Percentiles rank a stretch among this genome's conserved stretches.
phyloP scores from a whole-genome alignment of 2,797 vertebrate species.

The Gobio occitaniae region DNA sequence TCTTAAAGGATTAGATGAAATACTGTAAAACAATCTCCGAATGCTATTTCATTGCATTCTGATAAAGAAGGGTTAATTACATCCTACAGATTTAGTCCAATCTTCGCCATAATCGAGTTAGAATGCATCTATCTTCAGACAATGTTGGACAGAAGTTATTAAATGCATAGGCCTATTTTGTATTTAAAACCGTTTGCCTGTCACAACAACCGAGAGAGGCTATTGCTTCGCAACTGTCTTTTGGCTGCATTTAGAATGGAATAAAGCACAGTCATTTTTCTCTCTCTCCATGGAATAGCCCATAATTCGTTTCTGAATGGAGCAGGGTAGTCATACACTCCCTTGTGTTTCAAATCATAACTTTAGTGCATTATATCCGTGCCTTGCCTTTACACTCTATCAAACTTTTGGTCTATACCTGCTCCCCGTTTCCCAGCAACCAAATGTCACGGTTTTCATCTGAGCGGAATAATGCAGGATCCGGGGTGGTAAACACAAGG shows the following conservation, averaged over 20 bases:
- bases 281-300: not conserved
- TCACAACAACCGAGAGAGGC: not conserved
- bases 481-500: constrained; percentile 11
- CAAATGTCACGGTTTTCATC: constrained; percentile 43
- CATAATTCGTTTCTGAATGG: not conserved
- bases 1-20: not conserved
- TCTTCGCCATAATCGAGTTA: not conserved
- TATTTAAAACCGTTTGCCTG: not conserved
- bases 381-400: not conserved
- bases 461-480: constrained; percentile 22
- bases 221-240: not conserved
- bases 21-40: not conserved
- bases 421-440: constrained; percentile 20
- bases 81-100: not conserved
- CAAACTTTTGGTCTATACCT: constrained; percentile 29
- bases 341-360: not conserved
- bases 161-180: not conserved
- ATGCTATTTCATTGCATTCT: not conserved
- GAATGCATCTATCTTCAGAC: not conserved
- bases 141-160: not conserved
- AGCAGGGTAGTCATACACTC: not conserved
- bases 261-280: not conserved
- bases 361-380: not conserved
- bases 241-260: not conserved
- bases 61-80: not conserved